Evolutionary conservation across 30 jellyfish, hydroid and myxozoan species (phyloP), one percentile per base, ranked within the genome.

Genomic region (Haliclystus octoradiatus): DNA sequence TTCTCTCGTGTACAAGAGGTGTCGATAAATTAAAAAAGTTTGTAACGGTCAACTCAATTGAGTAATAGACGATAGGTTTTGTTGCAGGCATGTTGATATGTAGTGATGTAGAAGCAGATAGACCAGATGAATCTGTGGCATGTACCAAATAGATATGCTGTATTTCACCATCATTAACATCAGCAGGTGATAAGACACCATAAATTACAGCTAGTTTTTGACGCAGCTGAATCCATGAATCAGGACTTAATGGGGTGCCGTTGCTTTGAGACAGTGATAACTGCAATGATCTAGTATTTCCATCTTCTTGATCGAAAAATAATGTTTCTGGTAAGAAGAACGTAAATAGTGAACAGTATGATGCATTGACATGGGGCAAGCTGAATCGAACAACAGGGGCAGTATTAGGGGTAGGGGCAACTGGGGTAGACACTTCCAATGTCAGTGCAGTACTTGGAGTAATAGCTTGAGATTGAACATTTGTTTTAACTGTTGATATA

Each of bases 201-300:
- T 76, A 91, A 1, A 91, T 68, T 27, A 70, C 71, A 50, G 76
- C 94, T 26, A 78, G 32, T 29, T 62, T 31, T 5, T 34, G 29
- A 28, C 74, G 81, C 15, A 83, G 65, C 70, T 82, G 93, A 19
- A 91, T n/a, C 99, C 99, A 91, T 3, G 99, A 91, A 3, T 15
- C 34, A 2, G 24, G 63, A 46, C 50, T 52, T 23, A 82, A 63
- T 0, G 50, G 1, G 4, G 80, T 0, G 19, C 84, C 94, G 61
- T 68, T 34, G 26, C 30, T 49, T 3, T 33, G 3, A 49, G 23
- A 46, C 72, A 82, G 19, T 0, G 83, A 49, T 31, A 82, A 52
- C 0, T 75, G 50, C 31, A 82, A 73, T 49, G 72, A 64, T n/a
- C 94, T 60, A 2, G 83, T 66, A 49, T 53, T 61, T 0, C 94